Evolutionary conservation across 1,140 invertebrate species (phyloP).

Genomic region (Lepidotrigona ventralis): DNA sequence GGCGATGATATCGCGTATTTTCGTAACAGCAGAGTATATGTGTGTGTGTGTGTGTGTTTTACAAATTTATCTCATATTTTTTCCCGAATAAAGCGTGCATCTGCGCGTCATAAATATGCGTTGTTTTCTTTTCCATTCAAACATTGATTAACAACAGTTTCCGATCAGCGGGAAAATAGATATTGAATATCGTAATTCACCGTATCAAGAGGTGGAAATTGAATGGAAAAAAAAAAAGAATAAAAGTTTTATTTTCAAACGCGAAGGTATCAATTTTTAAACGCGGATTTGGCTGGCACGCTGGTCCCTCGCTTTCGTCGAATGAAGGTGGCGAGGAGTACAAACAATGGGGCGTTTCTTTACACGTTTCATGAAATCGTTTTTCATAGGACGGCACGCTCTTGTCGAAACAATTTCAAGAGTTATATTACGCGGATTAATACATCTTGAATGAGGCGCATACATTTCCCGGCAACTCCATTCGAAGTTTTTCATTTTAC

Average conservation of each 20-base stretch:
- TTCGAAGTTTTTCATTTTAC: slow-evolving; percentile 19
- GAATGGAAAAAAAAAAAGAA: background rate
- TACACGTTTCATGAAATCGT: background rate
- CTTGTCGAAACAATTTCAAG: background rate
- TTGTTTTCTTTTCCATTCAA: background rate
- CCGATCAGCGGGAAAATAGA: background rate
- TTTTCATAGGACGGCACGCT: background rate
- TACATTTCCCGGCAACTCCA: background rate
- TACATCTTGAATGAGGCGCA: background rate
- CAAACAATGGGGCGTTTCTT: background rate
- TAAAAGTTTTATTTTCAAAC: background rate
- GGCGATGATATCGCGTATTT: background rate
- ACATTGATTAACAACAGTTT: background rate
- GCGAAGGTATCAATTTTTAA: background rate
- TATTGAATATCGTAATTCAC: background rate
- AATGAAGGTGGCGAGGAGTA: background rate
- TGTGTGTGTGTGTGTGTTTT: background rate
- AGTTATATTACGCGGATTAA: slow-evolving; percentile 7
- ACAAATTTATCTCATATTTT: background rate
- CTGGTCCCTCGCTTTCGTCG: background rate
- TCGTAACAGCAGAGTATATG: background rate
- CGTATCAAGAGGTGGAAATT: background rate
- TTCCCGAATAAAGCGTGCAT: background rate
- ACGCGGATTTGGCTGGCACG: background rate
- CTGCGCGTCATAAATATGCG: background rate